A percentile compares a stretch with the other conserved stretches of the same genome.
These are phyloP conservation scores for Tetrapedia diversipes DNA, from an alignment of 2,888 invertebrate genomes.

Conservation along the genomic window DNA sequence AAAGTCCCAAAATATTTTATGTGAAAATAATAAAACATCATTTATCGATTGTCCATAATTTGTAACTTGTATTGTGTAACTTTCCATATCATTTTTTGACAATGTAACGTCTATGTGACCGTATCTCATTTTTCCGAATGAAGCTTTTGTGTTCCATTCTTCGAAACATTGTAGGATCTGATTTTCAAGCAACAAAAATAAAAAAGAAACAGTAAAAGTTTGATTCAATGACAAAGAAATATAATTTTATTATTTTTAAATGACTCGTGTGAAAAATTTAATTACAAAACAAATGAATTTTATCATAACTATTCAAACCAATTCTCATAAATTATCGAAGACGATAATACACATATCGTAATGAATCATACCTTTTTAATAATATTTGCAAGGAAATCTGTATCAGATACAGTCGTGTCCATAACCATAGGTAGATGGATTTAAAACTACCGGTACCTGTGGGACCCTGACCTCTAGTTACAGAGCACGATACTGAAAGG, in stretches of 20 bases:
- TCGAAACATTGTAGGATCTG: conserved; percentile 43
- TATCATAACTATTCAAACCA: not conserved
- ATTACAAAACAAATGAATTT: not conserved
- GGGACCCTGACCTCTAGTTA: conserved; percentile 56
- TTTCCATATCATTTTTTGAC: not conserved
- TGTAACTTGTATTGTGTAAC: conserved; percentile 26
- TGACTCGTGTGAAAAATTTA: not conserved
- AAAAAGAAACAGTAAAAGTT: not conserved
- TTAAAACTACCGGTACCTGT: conserved; percentile 30
- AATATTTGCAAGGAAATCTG: conserved; percentile 16
- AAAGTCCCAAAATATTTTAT: conserved; percentile 34
- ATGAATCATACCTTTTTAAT: conserved; percentile 40
- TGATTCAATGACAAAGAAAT: not conserved
- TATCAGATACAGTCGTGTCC: not conserved
- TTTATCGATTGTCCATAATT: conserved; percentile 29
- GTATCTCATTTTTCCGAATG: conserved; percentile 22
- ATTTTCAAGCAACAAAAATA: not conserved
- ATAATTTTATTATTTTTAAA: not conserved
- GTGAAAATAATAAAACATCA: conserved; percentile 40
- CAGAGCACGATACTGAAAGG: conserved; percentile 17
- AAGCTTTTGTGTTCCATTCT: conserved; percentile 29
- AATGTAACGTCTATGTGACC: conserved; percentile 40
- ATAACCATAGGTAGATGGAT: not conserved
- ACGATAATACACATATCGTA: not conserved
- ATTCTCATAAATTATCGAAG: not conserved